Conservation (phyloP, 2,888 invertebrate species). For the Xanthorhoe spadicearia region DNA sequence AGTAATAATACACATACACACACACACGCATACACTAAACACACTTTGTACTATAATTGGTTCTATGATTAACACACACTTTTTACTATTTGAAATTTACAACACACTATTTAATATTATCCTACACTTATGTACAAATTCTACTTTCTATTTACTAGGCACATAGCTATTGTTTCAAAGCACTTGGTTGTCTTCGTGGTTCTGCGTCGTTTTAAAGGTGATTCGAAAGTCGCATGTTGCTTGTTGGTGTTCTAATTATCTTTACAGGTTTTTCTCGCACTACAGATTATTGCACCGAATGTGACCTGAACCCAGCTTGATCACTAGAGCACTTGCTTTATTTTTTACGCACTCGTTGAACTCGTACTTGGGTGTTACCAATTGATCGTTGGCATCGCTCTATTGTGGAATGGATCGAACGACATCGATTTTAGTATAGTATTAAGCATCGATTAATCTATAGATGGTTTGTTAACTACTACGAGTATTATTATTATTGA, state of each 20-base stretch:
- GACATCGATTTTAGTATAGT: no score
- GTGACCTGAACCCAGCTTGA: slow-evolving; percentile 15
- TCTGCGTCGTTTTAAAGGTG: slow-evolving; percentile 49
- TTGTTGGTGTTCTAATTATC: slow-evolving; percentile 50
- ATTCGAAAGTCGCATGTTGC: slow-evolving; percentile 72
- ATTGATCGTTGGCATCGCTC: no score
- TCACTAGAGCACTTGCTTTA: slow-evolving; percentile 3
- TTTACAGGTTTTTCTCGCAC: slow-evolving; percentile 30
- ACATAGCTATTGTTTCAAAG: not conserved
- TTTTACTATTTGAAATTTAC: slow-evolving; percentile 14
- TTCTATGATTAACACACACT: slow-evolving; percentile 1
- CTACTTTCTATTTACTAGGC: slow-evolving; percentile 1
- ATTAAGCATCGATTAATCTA: no score
- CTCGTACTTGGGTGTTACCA: no score
- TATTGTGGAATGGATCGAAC: no score
- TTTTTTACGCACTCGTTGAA: not conserved
- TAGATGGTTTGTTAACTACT: no score
- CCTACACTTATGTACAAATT: not conserved
- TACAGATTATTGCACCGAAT: slow-evolving; percentile 12
- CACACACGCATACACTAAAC: slow-evolving; percentile 8
- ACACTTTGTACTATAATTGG: slow-evolving; percentile 7
- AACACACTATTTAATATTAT: slow-evolving; percentile 11
- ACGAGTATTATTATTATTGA: no score
- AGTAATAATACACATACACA: slow-evolving; percentile 30
- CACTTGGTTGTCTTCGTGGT: slow-evolving; percentile 12